Conservation (phyloP, 2,888 invertebrate genomes). For the Clostera curtula region DNA sequence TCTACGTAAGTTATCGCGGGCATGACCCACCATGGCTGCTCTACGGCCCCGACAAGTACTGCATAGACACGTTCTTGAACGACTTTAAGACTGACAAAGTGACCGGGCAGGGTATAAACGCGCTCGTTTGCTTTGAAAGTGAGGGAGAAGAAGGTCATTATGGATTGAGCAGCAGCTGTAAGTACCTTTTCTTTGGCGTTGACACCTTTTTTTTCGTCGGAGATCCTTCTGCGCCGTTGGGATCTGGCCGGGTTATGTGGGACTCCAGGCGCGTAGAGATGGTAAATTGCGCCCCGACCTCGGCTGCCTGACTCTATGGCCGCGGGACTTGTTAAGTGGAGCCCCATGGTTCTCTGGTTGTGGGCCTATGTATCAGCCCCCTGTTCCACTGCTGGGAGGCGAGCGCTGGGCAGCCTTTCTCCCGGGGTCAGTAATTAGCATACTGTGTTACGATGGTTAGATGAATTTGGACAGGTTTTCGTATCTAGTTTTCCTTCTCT, state of each 20-base stretch:
- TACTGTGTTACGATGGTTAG: too few species aligned
- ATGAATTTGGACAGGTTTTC: too few species aligned
- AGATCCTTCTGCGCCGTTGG: neutral
- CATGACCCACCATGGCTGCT: constrained; percentile 34
- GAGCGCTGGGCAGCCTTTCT: too few species aligned
- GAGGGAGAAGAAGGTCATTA: constrained; percentile 25
- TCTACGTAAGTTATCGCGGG: constrained; percentile 27
- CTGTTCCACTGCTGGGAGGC: too few species aligned
- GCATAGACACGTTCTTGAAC: constrained; percentile 52
- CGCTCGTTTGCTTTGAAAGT: constrained; percentile 44
- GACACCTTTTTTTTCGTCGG: neutral
- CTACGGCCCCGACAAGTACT: constrained; percentile 45
- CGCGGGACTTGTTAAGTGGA: too few species aligned
- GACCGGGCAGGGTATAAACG: constrained; percentile 34
- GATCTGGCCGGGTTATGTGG: neutral
- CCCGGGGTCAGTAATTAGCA: too few species aligned
- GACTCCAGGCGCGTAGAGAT: neutral
- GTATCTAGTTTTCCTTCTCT: too few species aligned
- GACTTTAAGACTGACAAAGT: constrained; percentile 18
- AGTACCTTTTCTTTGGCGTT: constrained; percentile 27
- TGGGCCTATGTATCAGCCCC: too few species aligned
- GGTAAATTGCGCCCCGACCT: too few species aligned
- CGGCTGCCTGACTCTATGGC: too few species aligned
- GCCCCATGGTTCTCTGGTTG: too few species aligned
- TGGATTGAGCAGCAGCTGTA: constrained; percentile 41